These are phyloP conservation scores for Yoshiicerus persimilis DNA, from an alignment of 1,140 invertebrate species.

Conservation along the genomic window DNA sequence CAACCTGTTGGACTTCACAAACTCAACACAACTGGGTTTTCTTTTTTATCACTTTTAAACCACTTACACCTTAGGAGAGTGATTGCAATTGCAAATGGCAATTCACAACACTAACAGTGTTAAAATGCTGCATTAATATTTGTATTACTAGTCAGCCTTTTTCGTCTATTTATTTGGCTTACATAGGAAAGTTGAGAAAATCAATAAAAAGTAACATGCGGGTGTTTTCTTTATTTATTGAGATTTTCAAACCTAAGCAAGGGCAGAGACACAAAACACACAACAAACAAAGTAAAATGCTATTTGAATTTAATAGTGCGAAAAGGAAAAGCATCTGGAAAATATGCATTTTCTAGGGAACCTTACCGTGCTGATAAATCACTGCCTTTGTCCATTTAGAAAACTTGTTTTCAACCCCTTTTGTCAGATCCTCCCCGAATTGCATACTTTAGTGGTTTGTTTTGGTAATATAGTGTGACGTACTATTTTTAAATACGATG, in stretches of 20 bases:
- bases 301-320: too few species aligned
- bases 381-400: too few species aligned
- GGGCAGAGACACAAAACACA: neutral
- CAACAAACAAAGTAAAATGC: neutral
- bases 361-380: too few species aligned
- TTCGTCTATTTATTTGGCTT: neutral
- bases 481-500: neutral
- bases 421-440: neutral
- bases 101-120: neutral
- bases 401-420: too few species aligned
- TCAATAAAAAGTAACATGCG: too few species aligned
- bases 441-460: neutral
- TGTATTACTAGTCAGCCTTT: neutral
- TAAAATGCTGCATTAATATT: neutral
- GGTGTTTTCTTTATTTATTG: neutral
- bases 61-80: neutral
- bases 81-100: neutral
- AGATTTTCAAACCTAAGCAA: too few species aligned
- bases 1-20: constrained; percentile 17
- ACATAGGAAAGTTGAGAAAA: too few species aligned
- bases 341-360: too few species aligned
- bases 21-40: constrained; percentile 4
- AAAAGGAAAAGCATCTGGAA: too few species aligned
- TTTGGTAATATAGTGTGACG: neutral
- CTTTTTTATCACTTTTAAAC: constrained; percentile 9